phyloP scores from a whole-genome alignment of 2,888 invertebrate species.

The Lithophane semibrunnea region DNA sequence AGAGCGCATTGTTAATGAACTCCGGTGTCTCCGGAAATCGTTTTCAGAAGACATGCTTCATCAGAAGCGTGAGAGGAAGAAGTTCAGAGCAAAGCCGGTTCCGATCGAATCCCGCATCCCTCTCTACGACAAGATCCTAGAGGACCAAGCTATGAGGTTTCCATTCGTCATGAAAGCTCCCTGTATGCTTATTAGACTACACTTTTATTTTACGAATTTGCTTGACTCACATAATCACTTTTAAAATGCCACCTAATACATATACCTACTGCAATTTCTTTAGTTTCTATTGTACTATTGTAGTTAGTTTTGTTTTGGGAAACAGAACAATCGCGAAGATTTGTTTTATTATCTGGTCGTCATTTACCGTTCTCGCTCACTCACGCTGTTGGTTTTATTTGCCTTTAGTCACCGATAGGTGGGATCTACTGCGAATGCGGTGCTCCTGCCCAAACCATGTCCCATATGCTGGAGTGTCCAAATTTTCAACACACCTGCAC shows the following conservation, averaged over 20 bases:
- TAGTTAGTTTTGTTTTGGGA: conserved; percentile 1
- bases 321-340: background rate
- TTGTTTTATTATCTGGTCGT: background rate
- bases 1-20: conserved; percentile 90
- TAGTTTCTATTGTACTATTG: background rate
- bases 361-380: background rate
- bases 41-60: conserved; percentile 87
- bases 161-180: conserved; percentile 66
- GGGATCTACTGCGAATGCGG: too few relatives aligned
- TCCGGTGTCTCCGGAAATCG: conserved; percentile 84
- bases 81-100: conserved; percentile 91
- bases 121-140: conserved; percentile 93
- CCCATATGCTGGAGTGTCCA: too few relatives aligned
- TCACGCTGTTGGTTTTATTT: background rate
- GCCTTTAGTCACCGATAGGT: background rate
- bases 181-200: conserved; percentile 76
- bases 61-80: conserved; percentile 87
- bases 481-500: too few relatives aligned
- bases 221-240: background rate
- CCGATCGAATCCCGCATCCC: conserved; percentile 93
- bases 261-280: background rate
- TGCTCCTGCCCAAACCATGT: too few relatives aligned
- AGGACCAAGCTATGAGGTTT: conserved; percentile 93
- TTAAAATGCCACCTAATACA: background rate
- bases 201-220: conserved; percentile 37